Conservation (phyloP, 1,140 invertebrate genomes). For the Pseudoatta argentina region DNA sequence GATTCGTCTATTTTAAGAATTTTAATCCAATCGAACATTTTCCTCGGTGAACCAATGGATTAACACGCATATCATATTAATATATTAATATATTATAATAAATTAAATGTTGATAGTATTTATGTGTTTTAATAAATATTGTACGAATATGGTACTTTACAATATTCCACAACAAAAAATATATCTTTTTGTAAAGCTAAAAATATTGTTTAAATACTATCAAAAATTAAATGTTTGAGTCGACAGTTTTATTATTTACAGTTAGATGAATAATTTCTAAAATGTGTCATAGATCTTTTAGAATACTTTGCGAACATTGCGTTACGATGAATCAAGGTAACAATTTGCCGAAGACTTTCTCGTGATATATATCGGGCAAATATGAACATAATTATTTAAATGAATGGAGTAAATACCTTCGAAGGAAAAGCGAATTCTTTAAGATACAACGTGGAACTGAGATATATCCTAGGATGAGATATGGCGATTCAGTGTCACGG, state of each 20-base stretch:
- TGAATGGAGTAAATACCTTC: slow-evolving; percentile 26
- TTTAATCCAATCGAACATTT: too few species aligned
- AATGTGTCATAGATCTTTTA: slow-evolving; percentile 51
- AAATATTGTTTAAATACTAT: background rate
- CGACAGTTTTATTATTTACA: background rate
- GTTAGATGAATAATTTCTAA: slow-evolving; percentile 8
- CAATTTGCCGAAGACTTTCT: background rate
- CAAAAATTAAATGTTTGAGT: background rate
- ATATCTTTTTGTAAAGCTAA: background rate
- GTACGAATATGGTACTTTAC: background rate
- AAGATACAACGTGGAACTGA: background rate
- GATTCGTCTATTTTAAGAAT: too few species aligned
- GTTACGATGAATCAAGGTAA: background rate
- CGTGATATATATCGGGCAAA: background rate
- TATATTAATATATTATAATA: background rate
- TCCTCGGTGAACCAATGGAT: background rate
- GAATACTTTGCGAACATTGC: background rate
- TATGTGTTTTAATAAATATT: background rate
- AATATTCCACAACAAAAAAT: background rate
- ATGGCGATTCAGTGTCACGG: slow-evolving; percentile 37
- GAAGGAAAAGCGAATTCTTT: background rate
- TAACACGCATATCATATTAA: background rate
- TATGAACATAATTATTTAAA: background rate
- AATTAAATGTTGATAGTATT: slow-evolving; percentile 3
- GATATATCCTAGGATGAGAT: background rate